Percentiles rank a stretch among this genome's conserved stretches.
These are phyloP conservation scores for Dione juno DNA, from an alignment of 2,888 invertebrate genomes.

Conservation along the genomic window DNA sequence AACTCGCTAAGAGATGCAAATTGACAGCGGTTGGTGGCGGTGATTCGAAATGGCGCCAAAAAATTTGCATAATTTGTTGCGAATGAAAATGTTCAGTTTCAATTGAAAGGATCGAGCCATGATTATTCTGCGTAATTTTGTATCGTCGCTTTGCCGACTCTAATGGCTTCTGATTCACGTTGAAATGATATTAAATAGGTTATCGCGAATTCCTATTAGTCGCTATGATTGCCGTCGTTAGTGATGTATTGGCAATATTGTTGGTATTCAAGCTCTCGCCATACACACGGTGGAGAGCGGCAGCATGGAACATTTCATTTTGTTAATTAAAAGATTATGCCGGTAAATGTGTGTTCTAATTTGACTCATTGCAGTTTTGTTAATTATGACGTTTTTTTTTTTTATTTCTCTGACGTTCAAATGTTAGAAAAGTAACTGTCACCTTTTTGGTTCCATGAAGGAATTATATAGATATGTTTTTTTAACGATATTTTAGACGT, in stretches of 20 bases:
- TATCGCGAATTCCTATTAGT: constrained; percentile 13
- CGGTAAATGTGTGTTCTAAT: background rate
- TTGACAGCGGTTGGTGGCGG: constrained; percentile 75
- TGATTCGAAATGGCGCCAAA: constrained; percentile 77
- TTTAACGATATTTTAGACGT: too few relatives aligned
- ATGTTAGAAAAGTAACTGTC: too few relatives aligned
- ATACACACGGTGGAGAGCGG: constrained; percentile 8
- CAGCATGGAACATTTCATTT: background rate
- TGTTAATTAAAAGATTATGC: constrained; percentile 9
- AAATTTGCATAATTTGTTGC: constrained; percentile 75
- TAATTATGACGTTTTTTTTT: background rate
- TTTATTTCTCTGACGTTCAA: too few relatives aligned
- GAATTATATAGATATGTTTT: too few relatives aligned
- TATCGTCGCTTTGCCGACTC: constrained; percentile 50
- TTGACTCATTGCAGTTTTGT: background rate
- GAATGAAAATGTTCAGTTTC: constrained; percentile 63
- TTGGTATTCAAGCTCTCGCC: constrained; percentile 15
- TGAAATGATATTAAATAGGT: constrained; percentile 29
- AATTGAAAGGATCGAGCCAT: constrained; percentile 60
- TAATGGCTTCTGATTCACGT: constrained; percentile 37
- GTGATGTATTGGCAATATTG: constrained; percentile 21
- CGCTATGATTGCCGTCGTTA: constrained; percentile 24
- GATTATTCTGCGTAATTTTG: constrained; percentile 59
- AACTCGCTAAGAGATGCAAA: constrained; percentile 78
- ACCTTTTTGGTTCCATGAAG: too few relatives aligned